Base-by-base conservation (phyloP, 2,797 vertebrate species). In the Kryptolebias ocellatus region DNA sequence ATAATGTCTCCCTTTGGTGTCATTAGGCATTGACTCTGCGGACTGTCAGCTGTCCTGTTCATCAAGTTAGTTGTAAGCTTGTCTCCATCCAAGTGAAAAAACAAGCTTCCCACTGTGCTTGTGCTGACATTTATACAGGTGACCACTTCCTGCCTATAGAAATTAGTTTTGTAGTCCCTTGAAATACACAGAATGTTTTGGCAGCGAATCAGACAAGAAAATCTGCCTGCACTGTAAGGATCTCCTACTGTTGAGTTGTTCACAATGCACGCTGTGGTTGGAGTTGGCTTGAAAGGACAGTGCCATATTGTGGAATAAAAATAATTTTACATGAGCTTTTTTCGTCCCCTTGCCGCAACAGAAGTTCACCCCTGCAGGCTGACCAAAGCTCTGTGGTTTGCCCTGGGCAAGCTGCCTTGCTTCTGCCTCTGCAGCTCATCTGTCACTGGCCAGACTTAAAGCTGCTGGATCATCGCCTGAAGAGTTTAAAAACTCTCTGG, bases 401-500 rank as follows among this genome's bases (percentile, higher is more conserved):
- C 94, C 89, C 81, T 79, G 85, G 91, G 92, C 91, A 81, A 80
- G 80, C 84, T 88, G 88, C 90, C 90, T 90, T 88, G 88, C 89
- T 92, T 85, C 75, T 87, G 81, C 88, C 84, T 89, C 86, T 85
- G 78, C 71, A 66, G 83, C 87, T 90, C 91, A 90, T 93, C 91
- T 89, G 87, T 94, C 91, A 90, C 85, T 89, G 89, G 90, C 90
- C 89, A 89, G 83, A 93, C 87, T 83, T 80, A 80, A 86, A 91
- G 86, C 86, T 89, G 87, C 89, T 88, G 87, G 90, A 88, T 91
- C 87, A 74, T 83, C 85, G 90, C 91, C 90, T 80, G 87, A 90
- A 93, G 93, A 94, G 90, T 92, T 94, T 91, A 88, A 87, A 89
- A 93, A 93, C 77, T 90, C 87, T 92, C 87, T 78, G 84, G 90